A percentile compares a stretch with the other conserved stretches of the same genome.
phyloP scores from a whole-genome alignment of 2,888 invertebrate genomes.

The Myathropa florea region DNA sequence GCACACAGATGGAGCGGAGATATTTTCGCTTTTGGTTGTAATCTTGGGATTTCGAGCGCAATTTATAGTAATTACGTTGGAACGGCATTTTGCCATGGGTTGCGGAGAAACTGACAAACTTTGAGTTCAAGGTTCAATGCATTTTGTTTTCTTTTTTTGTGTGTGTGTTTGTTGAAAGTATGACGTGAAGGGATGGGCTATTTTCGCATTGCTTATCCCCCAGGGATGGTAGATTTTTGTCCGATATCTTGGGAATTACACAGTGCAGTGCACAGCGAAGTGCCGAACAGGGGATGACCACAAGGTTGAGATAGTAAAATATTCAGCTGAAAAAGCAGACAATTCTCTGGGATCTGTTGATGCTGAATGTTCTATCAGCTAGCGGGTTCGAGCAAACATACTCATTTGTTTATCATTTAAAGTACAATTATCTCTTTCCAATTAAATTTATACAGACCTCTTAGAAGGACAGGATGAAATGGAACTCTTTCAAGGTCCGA shows the following conservation, averaged over 20 bases:
- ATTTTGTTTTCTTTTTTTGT: not conserved
- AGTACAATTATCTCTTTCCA: no score
- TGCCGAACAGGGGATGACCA: not conserved
- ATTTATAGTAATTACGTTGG: constrained; percentile 63
- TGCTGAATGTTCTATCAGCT: no score
- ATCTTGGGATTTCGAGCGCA: constrained; percentile 43
- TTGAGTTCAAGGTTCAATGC: constrained; percentile 26
- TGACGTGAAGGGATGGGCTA: not conserved
- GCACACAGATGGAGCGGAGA: constrained; percentile 31
- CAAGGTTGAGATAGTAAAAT: not conserved
- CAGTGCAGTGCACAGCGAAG: not conserved
- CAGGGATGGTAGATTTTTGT: not conserved
- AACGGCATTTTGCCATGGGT: not conserved
- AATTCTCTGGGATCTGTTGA: no score
- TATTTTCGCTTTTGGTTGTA: constrained; percentile 52
- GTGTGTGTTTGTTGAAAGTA: not conserved
- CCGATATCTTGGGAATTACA: not conserved
- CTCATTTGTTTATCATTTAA: no score
- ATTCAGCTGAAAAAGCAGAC: no score
- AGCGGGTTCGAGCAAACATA: no score
- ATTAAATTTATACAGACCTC: no score
- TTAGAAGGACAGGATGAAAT: no score
- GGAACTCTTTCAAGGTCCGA: no score
- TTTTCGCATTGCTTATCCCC: not conserved
- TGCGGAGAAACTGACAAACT: not conserved